Evolutionary conservation across 2,888 invertebrate species (phyloP), one percentile per base, ranked within the genome.

Genomic region (Galerucella calmariensis): DNA sequence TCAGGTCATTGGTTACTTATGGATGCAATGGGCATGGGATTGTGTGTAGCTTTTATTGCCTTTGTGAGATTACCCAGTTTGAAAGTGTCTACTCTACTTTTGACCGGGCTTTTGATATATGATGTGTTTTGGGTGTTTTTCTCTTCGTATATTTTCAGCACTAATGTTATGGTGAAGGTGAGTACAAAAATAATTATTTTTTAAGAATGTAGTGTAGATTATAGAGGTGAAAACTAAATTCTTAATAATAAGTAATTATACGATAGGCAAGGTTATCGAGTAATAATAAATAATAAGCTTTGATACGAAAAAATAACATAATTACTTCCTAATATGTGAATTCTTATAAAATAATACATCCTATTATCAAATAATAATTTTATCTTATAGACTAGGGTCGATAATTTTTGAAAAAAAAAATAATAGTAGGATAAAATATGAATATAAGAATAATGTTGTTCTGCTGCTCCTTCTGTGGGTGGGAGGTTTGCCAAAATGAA

Each of bases 41-140:
- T 98, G 63, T 98, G 98, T 88, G 98, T 98, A 81, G 97, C 98
- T 74, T 98, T 98, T 89, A 98, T 98, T 86, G 98, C 98, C 35
- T 94, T 98, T 86, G 97, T 98, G 81, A 93, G 98, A 67, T 90
- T 98, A 86, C 98, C 98, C 71, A 97, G 97, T 87, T 91, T 98
- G 82, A 98, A 98, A 89, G 96, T 96, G 80, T 98, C 98, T 70
- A 98, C 98, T 24, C 89, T 98, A 77, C 91, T 98, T 80, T 91
- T 98, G 82, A 97, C 97, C 65, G 98, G 98, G 46, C 90, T 98
- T 81, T 92, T 98, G 76, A 94, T 97, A 74, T 98, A 98, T 87
- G 98, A 98, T 88, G 98, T 98, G 58, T 98, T 98, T 89, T 98
- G 98, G 98, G 98, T 98, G 69, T 98, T 98, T 90, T 98, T 98